Evolutionary conservation across 2,888 invertebrate species (phyloP).

Genomic region (Tromatobia lineatoria): DNA sequence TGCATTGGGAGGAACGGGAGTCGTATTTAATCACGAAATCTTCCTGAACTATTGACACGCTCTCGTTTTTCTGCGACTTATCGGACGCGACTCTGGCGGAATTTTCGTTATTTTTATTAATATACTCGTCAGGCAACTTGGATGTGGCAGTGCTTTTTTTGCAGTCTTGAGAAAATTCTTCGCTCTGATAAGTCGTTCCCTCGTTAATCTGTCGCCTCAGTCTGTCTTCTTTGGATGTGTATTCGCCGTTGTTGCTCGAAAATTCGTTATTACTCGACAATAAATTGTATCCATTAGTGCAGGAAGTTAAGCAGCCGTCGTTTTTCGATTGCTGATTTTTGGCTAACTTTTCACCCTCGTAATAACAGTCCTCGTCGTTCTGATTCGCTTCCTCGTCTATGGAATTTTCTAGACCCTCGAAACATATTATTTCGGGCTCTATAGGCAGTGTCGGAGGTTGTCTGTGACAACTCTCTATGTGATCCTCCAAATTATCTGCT

Average conservation of each 20-base stretch:
- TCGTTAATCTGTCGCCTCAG: slow-evolving; percentile 69
- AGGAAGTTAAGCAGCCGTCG: slow-evolving; percentile 57
- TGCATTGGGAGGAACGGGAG: slow-evolving; percentile 73
- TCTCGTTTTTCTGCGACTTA: slow-evolving; percentile 78
- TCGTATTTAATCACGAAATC: slow-evolving; percentile 80
- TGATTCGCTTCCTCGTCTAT: slow-evolving; percentile 77
- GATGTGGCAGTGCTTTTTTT: slow-evolving; percentile 70
- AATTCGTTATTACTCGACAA: slow-evolving; percentile 68
- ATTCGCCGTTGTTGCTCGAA: slow-evolving; percentile 68
- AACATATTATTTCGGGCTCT: slow-evolving; percentile 84
- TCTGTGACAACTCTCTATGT: slow-evolving; percentile 83
- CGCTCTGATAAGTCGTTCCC: slow-evolving; percentile 61
- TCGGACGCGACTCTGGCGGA: slow-evolving; percentile 69
- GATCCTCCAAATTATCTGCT: slow-evolving; percentile 82
- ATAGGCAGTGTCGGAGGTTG: slow-evolving; percentile 81
- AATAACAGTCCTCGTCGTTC: slow-evolving; percentile 68
- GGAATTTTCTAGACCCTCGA: slow-evolving; percentile 80
- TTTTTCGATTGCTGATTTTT: slow-evolving; percentile 68
- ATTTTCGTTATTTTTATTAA: slow-evolving; percentile 69
- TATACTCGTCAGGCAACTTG: slow-evolving; percentile 67
- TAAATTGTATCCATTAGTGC: slow-evolving; percentile 66
- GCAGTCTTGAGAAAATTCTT: slow-evolving; percentile 56
- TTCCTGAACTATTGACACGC: slow-evolving; percentile 78
- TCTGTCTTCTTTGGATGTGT: slow-evolving; percentile 72
- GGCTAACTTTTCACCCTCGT: slow-evolving; percentile 52